phyloP scores from a whole-genome alignment of 2,797 vertebrate species.

The Microctenopoma stevenorrisi region DNA sequence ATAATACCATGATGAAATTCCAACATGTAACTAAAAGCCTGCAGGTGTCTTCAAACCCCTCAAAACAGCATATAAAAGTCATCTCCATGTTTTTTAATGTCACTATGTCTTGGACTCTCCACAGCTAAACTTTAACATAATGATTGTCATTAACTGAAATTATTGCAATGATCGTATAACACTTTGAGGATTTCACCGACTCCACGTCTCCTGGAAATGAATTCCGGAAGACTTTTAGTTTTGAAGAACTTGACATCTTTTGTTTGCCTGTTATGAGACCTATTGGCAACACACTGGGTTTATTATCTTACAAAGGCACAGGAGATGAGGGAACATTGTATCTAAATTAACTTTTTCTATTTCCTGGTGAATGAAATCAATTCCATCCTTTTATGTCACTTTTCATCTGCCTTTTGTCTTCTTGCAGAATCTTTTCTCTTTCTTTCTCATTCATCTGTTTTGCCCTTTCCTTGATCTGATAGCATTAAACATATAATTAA shows the following conservation, averaged over 20 bases:
- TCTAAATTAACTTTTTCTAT: constrained; percentile 99
- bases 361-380: constrained; percentile 99
- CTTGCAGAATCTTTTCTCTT: constrained; percentile 99
- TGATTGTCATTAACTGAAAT: constrained; percentile 33
- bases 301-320: constrained; percentile 92
- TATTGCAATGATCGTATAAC: constrained; percentile 35
- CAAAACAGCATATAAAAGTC: neutral
- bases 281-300: constrained; percentile 95
- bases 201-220: constrained; percentile 85
- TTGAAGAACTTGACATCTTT: constrained; percentile 98
- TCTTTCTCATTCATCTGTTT: constrained; percentile 99
- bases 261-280: constrained; percentile 95
- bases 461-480: constrained; percentile 99
- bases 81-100: constrained; percentile 4
- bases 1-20: neutral
- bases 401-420: constrained; percentile 99
- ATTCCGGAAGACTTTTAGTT: constrained; percentile 87
- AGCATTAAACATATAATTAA: constrained; percentile 99
- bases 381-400: constrained; percentile 97
- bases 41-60: neutral
- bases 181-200: constrained; percentile 84
- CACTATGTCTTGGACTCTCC: constrained; percentile 2
- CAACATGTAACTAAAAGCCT: neutral
- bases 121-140: constrained; percentile 20
- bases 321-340: constrained; percentile 97